Evolutionary conservation across 2,888 invertebrate genomes (phyloP).

Genomic region (Cerastis rubricosa): DNA sequence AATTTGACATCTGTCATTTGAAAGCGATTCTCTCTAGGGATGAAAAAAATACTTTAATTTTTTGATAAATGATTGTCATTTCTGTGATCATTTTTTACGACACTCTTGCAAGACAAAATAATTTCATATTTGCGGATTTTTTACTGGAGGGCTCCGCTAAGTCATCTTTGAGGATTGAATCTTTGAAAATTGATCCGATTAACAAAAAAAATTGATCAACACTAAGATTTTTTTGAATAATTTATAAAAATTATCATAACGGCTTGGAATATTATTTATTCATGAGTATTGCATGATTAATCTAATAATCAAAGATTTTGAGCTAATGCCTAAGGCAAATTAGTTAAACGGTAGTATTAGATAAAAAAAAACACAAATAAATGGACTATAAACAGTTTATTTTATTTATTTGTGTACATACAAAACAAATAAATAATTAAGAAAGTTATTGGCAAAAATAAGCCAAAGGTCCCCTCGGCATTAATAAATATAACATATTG

Average conservation of each 20-base stretch:
- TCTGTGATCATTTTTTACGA: not conserved
- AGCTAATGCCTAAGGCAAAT: not conserved
- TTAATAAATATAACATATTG: too few species aligned
- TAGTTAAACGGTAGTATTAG: not conserved
- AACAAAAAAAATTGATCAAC: too few species aligned
- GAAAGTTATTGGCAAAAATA: too few species aligned
- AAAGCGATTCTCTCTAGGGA: too few species aligned
- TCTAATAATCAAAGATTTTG: not conserved
- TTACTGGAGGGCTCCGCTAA: too few species aligned
- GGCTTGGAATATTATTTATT: too few species aligned
- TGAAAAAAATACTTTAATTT: not conserved
- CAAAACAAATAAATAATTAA: too few species aligned
- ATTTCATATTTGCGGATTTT: not conserved
- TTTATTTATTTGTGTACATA: too few species aligned
- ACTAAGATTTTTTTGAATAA: not conserved
- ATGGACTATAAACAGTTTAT: not conserved
- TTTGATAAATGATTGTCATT: not conserved
- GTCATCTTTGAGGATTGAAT: not conserved
- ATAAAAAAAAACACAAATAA: not conserved
- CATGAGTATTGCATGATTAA: too few species aligned
- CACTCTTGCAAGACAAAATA: not conserved
- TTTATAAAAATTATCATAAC: not conserved
- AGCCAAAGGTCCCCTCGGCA: too few species aligned
- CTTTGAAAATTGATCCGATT: too few species aligned
- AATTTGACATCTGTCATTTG: too few species aligned